A percentile compares a stretch with the other conserved stretches of the same genome.
These are phyloP conservation scores for Pteruthius melanotis DNA, from an alignment of 2,113 vertebrate genomes.

Conservation along the genomic window DNA sequence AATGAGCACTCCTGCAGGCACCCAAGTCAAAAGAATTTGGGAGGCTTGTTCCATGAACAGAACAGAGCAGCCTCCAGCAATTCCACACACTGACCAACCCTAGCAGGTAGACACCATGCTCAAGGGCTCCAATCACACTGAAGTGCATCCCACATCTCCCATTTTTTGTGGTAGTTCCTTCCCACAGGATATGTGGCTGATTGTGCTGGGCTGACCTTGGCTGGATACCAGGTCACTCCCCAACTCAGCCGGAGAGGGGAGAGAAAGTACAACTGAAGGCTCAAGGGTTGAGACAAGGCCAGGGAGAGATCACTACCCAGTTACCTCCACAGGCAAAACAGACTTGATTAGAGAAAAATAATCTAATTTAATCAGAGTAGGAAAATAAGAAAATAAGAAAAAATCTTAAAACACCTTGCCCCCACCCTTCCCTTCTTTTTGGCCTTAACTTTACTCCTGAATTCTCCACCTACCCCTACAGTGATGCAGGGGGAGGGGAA, in stretches of 20 bases:
- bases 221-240: neutral
- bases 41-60: neutral
- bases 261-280: neutral
- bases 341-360: neutral
- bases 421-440: neutral
- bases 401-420: neutral
- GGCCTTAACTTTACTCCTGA: neutral
- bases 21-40: neutral
- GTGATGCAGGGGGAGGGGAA: neutral
- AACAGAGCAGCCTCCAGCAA: neutral
- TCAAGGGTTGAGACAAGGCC: neutral
- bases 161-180: neutral
- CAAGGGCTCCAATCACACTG: neutral
- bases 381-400: neutral
- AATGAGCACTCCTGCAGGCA: neutral
- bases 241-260: neutral
- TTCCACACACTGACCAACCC: neutral
- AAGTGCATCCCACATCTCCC: neutral
- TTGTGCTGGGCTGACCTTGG: neutral
- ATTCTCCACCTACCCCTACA: neutral
- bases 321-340: neutral
- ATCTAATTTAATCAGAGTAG: neutral
- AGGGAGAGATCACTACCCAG: neutral
- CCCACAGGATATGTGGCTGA: fast-evolving
- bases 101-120: fast-evolving